Evolutionary conservation across 2,888 invertebrate species (phyloP), one percentile per base, ranked within the genome.

Genomic region (Spicauda simplicius): DNA sequence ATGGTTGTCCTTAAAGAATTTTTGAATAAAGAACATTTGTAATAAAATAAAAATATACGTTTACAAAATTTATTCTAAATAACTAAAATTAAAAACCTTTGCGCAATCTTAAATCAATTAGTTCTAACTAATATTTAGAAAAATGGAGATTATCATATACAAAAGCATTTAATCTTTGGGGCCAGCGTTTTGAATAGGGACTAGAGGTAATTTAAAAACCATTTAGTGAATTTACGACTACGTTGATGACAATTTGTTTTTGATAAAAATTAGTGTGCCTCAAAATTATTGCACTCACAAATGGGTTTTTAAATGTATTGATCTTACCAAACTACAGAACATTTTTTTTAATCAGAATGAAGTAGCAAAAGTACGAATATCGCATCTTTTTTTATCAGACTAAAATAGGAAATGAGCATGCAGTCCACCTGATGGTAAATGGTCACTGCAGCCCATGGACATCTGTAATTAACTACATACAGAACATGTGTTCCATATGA

Each of bases 281-380:
- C 48, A 16, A 48, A 48, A 48, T 16, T 48, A 48, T 48, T 1
- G 8, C 16, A 6, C 16, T 7, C 16, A 16, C 48, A 48, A 48
- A 48, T 48, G 16, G 48, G 16, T 48, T 48, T 48, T 48, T 48
- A 48, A 57, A 19, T 57, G 59, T 63, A 68, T 70, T 62, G 55
- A 70, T n/a, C n/a, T 54, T 41, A 7, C n/a, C n/a, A 10, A 14
- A 14, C 41, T 14, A 41, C 41, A 5, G 2, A 14, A 41, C 14
- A 2, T 25, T 25, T 25, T 25, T 25, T 25, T 25, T n/a, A n/a
- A 25, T 25, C 2, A 25, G 25, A 25, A 25, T 25, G 25, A 25
- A 5, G 25, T 25, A 25, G 25, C 3, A 4, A 25, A 2, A n/a
- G n/a, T n/a, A n/a, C n/a, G n/a, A n/a, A n/a, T n/a, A n/a, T n/a